Evolutionary conservation across 2,113 vertebrate species (phyloP).

Genomic region (Sterrhoptilus dennistouni): DNA sequence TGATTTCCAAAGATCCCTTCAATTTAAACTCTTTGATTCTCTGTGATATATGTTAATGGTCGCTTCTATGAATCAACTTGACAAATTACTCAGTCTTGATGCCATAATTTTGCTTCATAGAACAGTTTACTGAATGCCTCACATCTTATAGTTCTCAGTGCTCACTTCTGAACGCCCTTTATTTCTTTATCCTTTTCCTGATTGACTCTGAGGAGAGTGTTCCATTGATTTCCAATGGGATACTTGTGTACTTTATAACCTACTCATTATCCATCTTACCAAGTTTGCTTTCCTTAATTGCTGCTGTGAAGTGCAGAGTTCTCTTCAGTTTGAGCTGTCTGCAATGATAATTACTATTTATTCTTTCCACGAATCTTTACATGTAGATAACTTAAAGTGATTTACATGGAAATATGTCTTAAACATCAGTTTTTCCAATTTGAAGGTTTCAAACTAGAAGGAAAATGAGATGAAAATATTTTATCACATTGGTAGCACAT

Average conservation of each 20-base stretch:
- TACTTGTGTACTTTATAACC: neutral
- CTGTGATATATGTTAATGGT: neutral
- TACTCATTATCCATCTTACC: neutral
- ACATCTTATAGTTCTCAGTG: neutral
- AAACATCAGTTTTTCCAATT: neutral
- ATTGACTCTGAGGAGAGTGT: neutral
- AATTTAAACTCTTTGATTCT: neutral
- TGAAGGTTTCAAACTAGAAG: neutral
- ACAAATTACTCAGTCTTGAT: neutral
- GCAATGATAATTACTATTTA: neutral
- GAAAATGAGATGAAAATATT: neutral
- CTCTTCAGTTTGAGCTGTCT: neutral
- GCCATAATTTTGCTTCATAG: neutral
- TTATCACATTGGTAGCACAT: neutral
- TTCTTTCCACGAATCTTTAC: neutral
- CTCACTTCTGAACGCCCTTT: neutral
- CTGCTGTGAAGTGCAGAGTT: neutral
- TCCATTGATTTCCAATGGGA: conserved; percentile 28
- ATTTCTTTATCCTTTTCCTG: neutral
- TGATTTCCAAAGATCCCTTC: neutral
- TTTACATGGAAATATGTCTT: neutral
- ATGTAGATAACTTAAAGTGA: neutral
- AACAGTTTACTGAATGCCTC: neutral
- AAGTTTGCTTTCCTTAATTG: conserved; percentile 3
- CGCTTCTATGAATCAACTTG: neutral